Conservation (phyloP, 1,140 invertebrate species). For the Papilio xuthus region DNA sequence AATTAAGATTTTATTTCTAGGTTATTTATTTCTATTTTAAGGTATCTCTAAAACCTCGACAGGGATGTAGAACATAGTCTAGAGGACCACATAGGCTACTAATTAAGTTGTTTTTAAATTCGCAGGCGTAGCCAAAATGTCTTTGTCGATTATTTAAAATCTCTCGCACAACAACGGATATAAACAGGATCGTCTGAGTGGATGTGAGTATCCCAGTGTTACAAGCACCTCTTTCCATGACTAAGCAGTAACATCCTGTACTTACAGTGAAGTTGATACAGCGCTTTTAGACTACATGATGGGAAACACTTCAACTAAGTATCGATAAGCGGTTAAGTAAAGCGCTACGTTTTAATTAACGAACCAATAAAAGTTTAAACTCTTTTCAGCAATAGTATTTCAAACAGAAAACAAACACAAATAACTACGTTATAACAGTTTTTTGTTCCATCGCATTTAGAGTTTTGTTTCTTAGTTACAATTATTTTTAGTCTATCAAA, state of each 20-base stretch:
- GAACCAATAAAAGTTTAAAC: background rate
- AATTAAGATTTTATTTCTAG: too few species aligned
- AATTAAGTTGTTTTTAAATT: too few species aligned
- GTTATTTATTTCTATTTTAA: too few species aligned
- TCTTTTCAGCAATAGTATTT: background rate
- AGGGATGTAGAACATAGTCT: too few species aligned
- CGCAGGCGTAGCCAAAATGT: background rate
- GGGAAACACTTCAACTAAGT: slow-evolving; percentile 25
- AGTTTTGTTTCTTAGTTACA: background rate
- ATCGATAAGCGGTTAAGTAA: slow-evolving; percentile 25
- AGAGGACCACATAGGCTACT: too few species aligned
- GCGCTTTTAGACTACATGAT: slow-evolving; percentile 22
- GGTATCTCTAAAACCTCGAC: too few species aligned
- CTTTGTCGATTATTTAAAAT: background rate
- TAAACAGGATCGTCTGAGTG: slow-evolving; percentile 10
- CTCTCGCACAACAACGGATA: background rate
- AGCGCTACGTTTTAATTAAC: background rate
- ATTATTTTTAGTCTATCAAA: background rate
- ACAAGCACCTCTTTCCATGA: slow-evolving; percentile 11
- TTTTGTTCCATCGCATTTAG: background rate
- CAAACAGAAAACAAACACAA: background rate
- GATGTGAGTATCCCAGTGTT: background rate
- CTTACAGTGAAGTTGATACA: slow-evolving; percentile 28
- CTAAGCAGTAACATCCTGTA: slow-evolving; percentile 31
- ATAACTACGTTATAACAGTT: too few species aligned